Percentiles rank a stretch among this genome's conserved stretches.
These are phyloP conservation scores for Parauchenoglanis ngamensis DNA, from an alignment of 2,797 vertebrate genomes.

Conservation along the genomic window DNA sequence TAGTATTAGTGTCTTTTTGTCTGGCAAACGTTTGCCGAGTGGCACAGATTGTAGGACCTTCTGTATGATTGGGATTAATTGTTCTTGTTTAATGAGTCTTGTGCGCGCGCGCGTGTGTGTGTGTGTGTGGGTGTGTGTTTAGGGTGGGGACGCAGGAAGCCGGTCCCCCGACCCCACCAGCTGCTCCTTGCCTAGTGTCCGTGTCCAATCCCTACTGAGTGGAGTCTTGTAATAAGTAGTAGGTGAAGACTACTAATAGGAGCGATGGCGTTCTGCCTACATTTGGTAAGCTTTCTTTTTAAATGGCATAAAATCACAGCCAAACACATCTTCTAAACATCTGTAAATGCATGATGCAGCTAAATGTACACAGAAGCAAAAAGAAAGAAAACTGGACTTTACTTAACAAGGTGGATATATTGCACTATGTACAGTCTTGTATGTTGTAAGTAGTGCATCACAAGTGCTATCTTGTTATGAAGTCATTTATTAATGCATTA, in stretches of 20 bases:
- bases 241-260: not conserved
- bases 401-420: not conserved
- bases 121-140: constrained; percentile 51
- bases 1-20: not conserved
- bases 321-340: not conserved
- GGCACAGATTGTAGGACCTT: constrained; percentile 50
- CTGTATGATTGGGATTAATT: constrained; percentile 72
- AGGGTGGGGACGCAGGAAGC: constrained; percentile 52
- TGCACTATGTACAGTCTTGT: not conserved
- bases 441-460: not conserved
- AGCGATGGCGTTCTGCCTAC: not conserved
- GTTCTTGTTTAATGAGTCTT: constrained; percentile 63
- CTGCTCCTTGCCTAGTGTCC: constrained; percentile 56
- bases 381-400: not conserved
- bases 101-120: not conserved
- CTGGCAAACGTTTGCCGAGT: constrained; percentile 27
- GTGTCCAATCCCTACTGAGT: constrained; percentile 23
- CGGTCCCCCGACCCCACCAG: constrained; percentile 64
- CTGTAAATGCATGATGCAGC: not conserved
- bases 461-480: not conserved
- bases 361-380: not conserved
- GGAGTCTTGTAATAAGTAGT: constrained; percentile 21
- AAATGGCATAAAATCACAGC: not conserved
- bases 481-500: not conserved
- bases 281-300: not conserved